Percentiles rank a stretch among this genome's conserved stretches.
These are phyloP conservation scores for Caenorhabditis remanei DNA, from an alignment of 1,140 invertebrate species.

Conservation along the genomic window DNA sequence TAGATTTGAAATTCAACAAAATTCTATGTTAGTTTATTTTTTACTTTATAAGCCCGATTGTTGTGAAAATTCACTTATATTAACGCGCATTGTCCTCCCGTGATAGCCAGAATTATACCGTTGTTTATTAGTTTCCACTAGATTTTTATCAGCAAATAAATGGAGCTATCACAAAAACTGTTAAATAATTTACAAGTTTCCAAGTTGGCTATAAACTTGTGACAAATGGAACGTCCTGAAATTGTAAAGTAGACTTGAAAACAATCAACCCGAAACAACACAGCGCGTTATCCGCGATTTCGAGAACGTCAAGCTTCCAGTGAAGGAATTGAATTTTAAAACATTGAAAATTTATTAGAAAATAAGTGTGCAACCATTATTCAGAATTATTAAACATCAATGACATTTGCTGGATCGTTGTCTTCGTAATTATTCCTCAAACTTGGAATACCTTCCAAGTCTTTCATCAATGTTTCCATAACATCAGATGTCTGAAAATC, in stretches of 20 bases:
- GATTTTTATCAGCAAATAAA: constrained; percentile 23
- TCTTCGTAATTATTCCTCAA: constrained; percentile 32
- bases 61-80: constrained; percentile 46
- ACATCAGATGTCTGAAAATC: constrained; percentile 27
- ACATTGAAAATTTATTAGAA: no score
- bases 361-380: no score
- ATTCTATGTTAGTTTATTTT: constrained; percentile 15
- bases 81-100: not conserved
- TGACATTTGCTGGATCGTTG: constrained; percentile 36
- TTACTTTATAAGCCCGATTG: not conserved
- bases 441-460: constrained; percentile 32
- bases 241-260: no score
- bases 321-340: no score
- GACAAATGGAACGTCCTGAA: no score
- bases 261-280: no score
- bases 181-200: not conserved
- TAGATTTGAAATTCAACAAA: not conserved
- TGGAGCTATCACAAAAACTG: constrained; percentile 24
- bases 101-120: constrained; percentile 41
- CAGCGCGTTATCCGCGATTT: no score
- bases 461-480: constrained; percentile 34
- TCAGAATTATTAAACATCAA: constrained; percentile 1
- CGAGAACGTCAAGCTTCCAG: no score
- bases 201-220: no score
- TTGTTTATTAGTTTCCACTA: not conserved